These are phyloP conservation scores for Panzeria rudis DNA, from an alignment of 2,888 invertebrate genomes.

Conservation along the genomic window DNA sequence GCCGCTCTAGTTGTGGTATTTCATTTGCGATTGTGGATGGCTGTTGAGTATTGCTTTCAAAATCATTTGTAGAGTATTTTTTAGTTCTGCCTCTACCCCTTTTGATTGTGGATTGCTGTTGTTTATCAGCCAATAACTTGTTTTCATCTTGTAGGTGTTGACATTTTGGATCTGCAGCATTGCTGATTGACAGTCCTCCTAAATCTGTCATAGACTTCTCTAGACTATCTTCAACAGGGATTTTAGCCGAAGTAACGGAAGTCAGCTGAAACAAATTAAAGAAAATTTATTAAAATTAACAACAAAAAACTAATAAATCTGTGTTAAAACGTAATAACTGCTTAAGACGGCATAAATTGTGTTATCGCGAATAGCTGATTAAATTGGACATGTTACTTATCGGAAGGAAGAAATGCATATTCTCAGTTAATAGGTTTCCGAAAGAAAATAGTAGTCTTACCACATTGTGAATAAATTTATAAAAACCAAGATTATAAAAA, in stretches of 20 bases:
- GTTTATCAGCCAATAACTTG: conserved; percentile 30
- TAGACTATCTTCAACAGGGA: not conserved
- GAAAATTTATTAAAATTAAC: not conserved
- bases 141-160: conserved; percentile 1
- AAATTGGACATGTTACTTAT: no score
- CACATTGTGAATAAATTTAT: no score
- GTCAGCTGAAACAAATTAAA: not conserved
- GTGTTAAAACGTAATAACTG: no score
- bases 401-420: not conserved
- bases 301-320: no score
- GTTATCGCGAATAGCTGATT: no score
- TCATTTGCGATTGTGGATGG: conserved; percentile 4
- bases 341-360: no score
- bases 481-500: no score
- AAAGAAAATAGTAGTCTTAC: no score
- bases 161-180: not conserved
- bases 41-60: conserved; percentile 20
- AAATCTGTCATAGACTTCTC: conserved; percentile 5
- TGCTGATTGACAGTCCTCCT: not conserved
- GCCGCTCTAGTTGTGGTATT: conserved; percentile 28
- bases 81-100: conserved; percentile 76
- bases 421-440: no score
- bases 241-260: not conserved
- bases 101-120: conserved; percentile 53
- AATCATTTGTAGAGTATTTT: conserved; percentile 67